Conservation (phyloP, 2,113 vertebrate genomes). For the Hyperopisus bebe region DNA sequence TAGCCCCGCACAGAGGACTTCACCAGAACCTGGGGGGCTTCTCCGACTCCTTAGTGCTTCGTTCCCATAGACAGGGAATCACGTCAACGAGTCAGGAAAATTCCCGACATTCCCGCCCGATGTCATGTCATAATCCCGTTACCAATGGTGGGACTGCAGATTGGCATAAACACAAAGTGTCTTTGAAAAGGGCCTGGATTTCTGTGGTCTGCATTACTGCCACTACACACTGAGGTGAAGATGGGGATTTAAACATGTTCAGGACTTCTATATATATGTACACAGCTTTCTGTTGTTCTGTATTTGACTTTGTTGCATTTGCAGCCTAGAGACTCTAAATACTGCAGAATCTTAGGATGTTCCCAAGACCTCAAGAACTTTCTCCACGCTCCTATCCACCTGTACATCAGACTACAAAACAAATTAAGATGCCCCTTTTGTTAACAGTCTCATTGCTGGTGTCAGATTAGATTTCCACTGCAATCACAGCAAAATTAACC, state of each 20-base stretch:
- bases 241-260: neutral
- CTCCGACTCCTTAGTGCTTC: constrained; percentile 49
- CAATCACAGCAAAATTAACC: neutral
- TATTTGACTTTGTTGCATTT: neutral
- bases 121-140: constrained; percentile 70
- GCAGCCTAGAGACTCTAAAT: neutral
- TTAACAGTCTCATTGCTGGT: neutral
- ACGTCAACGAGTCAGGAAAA: constrained; percentile 58
- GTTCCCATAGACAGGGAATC: constrained; percentile 46
- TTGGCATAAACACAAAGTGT: constrained; percentile 59
- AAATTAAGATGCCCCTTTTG: neutral
- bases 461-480: neutral
- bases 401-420: neutral
- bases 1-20: constrained; percentile 54
- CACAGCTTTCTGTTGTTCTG: constrained; percentile 21
- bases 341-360: neutral
- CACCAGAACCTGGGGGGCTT: constrained; percentile 57
- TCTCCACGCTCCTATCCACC: neutral
- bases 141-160: constrained; percentile 58
- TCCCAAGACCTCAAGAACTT: neutral
- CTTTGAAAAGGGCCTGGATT: constrained; percentile 27
- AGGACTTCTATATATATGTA: constrained; percentile 27
- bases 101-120: constrained; percentile 61
- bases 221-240: constrained; percentile 14
- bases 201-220: constrained; percentile 44